These are phyloP conservation scores for Eupleurogrammus muticus DNA, from an alignment of 2,797 vertebrate species.

Conservation along the genomic window DNA sequence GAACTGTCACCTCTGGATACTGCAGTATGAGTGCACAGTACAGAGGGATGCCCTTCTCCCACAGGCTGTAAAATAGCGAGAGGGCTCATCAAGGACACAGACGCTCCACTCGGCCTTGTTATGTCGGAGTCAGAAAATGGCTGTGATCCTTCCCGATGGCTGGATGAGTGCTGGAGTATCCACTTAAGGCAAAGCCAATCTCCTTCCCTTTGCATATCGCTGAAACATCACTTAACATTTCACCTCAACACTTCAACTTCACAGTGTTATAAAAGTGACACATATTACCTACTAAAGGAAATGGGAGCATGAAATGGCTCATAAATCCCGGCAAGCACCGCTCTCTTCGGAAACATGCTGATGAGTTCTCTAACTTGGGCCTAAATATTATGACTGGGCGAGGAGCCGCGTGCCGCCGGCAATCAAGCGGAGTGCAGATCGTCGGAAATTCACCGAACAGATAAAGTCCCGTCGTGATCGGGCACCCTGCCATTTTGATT, in stretches of 20 bases:
- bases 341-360: slow-evolving; percentile 69
- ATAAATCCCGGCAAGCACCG: slow-evolving; percentile 72
- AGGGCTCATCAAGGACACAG: slow-evolving; percentile 63
- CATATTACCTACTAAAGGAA: slow-evolving; percentile 78
- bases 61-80: slow-evolving; percentile 23
- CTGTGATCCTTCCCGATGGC: slow-evolving; percentile 43
- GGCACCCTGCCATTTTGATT: too few species aligned
- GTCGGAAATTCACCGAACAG: slow-evolving; percentile 29
- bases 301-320: slow-evolving; percentile 74
- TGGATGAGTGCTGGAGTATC: slow-evolving; percentile 60
- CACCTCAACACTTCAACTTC: slow-evolving; percentile 78
- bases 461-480: neutral
- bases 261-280: slow-evolving; percentile 79
- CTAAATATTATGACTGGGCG: slow-evolving; percentile 73
- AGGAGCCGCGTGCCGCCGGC: slow-evolving; percentile 24
- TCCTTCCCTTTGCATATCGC: slow-evolving; percentile 71
- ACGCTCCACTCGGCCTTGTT: slow-evolving; percentile 40
- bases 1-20: neutral
- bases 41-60: slow-evolving; percentile 29
- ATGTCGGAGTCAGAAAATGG: slow-evolving; percentile 44
- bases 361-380: slow-evolving; percentile 66
- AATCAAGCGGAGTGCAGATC: slow-evolving; percentile 48
- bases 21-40: slow-evolving; percentile 1
- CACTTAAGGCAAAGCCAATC: slow-evolving; percentile 74
- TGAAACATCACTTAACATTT: slow-evolving; percentile 82